These are phyloP conservation scores for Poecilobothrus nobilitatus DNA, from an alignment of 2,888 invertebrate species.

Conservation along the genomic window DNA sequence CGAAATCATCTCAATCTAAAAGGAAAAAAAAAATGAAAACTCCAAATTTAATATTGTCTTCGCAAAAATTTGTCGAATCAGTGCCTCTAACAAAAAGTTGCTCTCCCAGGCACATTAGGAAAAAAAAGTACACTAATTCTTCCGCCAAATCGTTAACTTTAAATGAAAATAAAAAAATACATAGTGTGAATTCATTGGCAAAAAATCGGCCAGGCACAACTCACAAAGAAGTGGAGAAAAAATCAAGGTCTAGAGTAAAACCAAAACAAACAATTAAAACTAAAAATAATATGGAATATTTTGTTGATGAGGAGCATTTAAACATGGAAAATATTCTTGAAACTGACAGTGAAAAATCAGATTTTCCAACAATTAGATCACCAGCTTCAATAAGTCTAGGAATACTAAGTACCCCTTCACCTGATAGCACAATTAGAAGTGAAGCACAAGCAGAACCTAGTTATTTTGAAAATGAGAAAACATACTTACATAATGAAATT, in stretches of 20 bases:
- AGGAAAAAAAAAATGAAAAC: background rate
- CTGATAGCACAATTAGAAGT: background rate
- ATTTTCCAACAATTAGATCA: background rate
- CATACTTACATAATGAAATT: no score
- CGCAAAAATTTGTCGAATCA: no score
- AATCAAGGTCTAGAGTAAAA: no score
- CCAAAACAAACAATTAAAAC: background rate
- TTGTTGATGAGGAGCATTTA: background rate
- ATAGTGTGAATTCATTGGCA: no score
- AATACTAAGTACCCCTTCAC: background rate
- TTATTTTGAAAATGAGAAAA: no score
- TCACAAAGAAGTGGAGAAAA: no score
- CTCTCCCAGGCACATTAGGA: no score
- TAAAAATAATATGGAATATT: background rate
- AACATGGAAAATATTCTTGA: background rate
- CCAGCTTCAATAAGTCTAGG: background rate
- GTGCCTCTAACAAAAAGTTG: no score
- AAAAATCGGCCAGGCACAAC: no score
- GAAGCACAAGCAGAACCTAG: background rate
- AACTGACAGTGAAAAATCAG: background rate
- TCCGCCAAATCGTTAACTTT: no score
- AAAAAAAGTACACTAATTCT: no score
- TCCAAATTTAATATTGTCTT: background rate
- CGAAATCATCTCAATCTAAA: background rate
- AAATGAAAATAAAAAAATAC: no score